These are phyloP conservation scores for Ranitomeya variabilis DNA, from an alignment of 2,113 vertebrate genomes.

Conservation along the genomic window DNA sequence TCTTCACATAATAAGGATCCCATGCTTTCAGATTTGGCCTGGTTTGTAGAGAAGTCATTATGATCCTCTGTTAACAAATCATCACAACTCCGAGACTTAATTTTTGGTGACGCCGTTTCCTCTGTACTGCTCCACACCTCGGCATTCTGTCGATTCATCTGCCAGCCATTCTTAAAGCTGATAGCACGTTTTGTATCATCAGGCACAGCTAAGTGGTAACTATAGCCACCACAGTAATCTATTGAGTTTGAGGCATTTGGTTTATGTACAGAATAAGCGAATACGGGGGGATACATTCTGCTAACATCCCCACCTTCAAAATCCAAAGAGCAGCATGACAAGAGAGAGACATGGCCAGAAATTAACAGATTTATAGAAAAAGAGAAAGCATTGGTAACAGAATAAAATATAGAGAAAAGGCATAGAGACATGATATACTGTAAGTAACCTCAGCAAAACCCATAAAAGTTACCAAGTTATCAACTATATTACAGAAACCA, in stretches of 20 bases:
- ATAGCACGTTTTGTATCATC: conserved; percentile 79
- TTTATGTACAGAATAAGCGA: conserved; percentile 81
- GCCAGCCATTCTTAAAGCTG: conserved; percentile 86
- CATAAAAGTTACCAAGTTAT: background rate
- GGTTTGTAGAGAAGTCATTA: conserved; percentile 69
- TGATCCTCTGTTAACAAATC: conserved; percentile 81
- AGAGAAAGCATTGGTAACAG: conserved; percentile 69
- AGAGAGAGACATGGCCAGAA: conserved; percentile 85
- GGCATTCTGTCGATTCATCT: conserved; percentile 79
- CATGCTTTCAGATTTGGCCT: conserved; percentile 86
- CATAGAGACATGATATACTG: background rate
- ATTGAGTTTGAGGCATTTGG: conserved; percentile 76
- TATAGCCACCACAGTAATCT: conserved; percentile 76
- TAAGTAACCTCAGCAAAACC: background rate
- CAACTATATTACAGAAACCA: background rate
- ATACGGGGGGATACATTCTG: conserved; percentile 82
- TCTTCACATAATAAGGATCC: conserved; percentile 84
- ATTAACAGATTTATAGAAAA: conserved; percentile 80
- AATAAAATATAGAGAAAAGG: conserved; percentile 59
- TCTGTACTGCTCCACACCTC: conserved; percentile 90
- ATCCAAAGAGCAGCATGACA: conserved; percentile 88
- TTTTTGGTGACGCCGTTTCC: conserved; percentile 75
- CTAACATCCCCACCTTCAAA: conserved; percentile 93
- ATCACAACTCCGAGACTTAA: conserved; percentile 88
- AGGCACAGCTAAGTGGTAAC: conserved; percentile 77